Evolutionary conservation across 2,113 vertebrate species (phyloP), one percentile per base, ranked within the genome.

Genomic region (Coptodon rendalli): DNA sequence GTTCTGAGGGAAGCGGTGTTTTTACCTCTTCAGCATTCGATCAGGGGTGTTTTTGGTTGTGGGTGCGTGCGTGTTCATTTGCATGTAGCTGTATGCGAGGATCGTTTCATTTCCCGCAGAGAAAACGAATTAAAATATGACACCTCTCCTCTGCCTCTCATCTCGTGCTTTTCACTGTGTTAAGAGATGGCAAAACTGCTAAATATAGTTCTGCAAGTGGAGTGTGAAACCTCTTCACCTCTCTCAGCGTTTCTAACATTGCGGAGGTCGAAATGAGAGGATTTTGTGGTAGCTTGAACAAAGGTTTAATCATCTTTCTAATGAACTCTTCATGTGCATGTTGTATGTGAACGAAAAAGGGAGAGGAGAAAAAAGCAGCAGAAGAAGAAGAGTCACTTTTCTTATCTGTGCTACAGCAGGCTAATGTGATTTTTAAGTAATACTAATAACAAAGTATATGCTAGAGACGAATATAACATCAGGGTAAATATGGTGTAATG

Each of bases 81-180:
- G 36, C 57, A 76, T 87, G 56, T 52, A 86, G 82, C 80, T 84
- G 78, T 87, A 87, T 82, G 90, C 50, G 5, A 29, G 86, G 82
- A 82, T 92, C 7, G 27, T 87, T 90, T 90, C 87, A 79, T 91
- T 90, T 84, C 92, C 93, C 92, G 78, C 94, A 82, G 94, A 91
- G 95, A 90, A 87, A 93, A 88, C 85, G 36, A 96, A 95, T 96
- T 93, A 95, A 93, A 94, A 91, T 87, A 48, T 89, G 91, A 92
- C 94, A 93, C 92, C 90, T 95, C 89, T 91, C 78, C 61, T 82
- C 89, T 90, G 89, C 94, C 89, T 91, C 91, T 92, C 89, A 87
- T 85, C 87, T 92, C 52, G 56, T 84, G 83, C 86, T 90, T 92
- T 87, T 89, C 91, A 83, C 59, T n/a, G 17, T 43, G 88, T 93